Percentiles rank a stretch among this genome's conserved stretches.
phyloP scores from a whole-genome alignment of 1,140 invertebrate species.

The Drosophila watanabei region DNA sequence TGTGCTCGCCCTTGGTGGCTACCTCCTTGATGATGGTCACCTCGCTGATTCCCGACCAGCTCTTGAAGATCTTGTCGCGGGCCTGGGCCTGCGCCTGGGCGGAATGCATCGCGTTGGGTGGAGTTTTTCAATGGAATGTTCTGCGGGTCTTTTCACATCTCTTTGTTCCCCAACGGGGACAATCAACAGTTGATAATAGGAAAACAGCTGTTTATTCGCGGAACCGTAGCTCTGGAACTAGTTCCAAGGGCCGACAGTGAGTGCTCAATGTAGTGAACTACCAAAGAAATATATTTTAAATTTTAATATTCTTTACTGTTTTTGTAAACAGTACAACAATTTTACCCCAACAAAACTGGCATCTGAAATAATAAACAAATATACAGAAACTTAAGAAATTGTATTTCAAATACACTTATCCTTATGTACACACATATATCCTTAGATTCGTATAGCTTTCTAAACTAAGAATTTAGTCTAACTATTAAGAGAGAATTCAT shows the following conservation, averaged over 20 bases:
- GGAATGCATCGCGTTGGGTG: conserved; percentile 56
- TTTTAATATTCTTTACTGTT: too few species aligned
- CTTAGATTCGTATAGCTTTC: neutral
- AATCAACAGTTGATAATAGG: conserved; percentile 48
- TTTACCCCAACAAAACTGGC: neutral
- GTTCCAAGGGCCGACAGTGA: neutral
- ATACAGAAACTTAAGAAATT: neutral
- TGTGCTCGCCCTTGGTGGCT: conserved; percentile 83
- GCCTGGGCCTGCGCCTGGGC: conserved; percentile 59
- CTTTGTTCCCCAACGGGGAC: conserved; percentile 27
- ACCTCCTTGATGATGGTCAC: conserved; percentile 81
- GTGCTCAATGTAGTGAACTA: too few species aligned
- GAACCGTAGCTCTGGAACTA: conserved; percentile 1
- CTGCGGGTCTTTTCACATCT: conserved; percentile 62
- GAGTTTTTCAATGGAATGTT: conserved; percentile 33
- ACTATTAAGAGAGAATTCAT: conserved; percentile 16
- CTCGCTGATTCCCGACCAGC: conserved; percentile 77
- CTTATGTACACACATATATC: neutral
- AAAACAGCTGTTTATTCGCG: conserved; percentile 20
- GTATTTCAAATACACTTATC: neutral
- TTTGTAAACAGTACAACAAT: neutral
- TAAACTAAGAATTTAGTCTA: conserved; percentile 16
- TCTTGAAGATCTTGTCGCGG: conserved; percentile 78
- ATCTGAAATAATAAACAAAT: neutral
- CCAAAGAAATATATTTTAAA: too few species aligned